phyloP scores from a whole-genome alignment of 1,140 invertebrate species.

The Brachionus paranguensis region DNA sequence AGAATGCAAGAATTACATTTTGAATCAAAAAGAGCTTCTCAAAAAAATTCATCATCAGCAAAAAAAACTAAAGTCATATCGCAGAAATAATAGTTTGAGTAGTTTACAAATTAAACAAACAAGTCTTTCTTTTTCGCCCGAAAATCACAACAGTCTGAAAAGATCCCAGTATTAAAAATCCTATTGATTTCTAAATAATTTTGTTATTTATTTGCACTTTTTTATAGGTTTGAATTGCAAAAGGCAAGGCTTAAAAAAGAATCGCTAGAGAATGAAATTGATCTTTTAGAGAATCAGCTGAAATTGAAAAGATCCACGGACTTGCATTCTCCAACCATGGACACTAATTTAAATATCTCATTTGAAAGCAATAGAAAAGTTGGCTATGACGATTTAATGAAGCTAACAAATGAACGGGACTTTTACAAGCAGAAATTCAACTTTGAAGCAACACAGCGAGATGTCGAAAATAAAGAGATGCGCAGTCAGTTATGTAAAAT shows the following conservation, averaged over 20 bases:
- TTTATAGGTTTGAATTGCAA: not conserved
- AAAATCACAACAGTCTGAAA: not conserved
- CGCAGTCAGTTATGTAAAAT: not conserved
- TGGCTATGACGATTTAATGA: not conserved
- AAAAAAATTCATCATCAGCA: constrained; percentile 34
- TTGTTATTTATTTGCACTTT: not conserved
- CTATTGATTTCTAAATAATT: not conserved
- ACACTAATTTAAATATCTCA: not conserved
- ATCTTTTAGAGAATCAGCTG: not conserved
- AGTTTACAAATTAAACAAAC: not conserved
- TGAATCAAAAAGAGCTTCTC: constrained; percentile 25
- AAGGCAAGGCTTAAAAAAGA: constrained; percentile 9
- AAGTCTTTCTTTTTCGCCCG: not conserved
- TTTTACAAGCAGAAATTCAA: not conserved
- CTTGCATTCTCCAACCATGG: not conserved
- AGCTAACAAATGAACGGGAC: not conserved
- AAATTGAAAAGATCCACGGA: not conserved
- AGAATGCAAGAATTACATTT: constrained; percentile 29
- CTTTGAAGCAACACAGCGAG: not conserved
- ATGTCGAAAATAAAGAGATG: not conserved
- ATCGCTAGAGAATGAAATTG: not conserved
- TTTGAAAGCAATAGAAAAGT: not conserved
- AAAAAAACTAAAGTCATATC: constrained; percentile 7
- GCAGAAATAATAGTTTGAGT: not conserved
- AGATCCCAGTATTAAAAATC: not conserved